Evolutionary conservation across 2,888 invertebrate genomes (phyloP).

Genomic region (Hypselothyrea guttata): DNA sequence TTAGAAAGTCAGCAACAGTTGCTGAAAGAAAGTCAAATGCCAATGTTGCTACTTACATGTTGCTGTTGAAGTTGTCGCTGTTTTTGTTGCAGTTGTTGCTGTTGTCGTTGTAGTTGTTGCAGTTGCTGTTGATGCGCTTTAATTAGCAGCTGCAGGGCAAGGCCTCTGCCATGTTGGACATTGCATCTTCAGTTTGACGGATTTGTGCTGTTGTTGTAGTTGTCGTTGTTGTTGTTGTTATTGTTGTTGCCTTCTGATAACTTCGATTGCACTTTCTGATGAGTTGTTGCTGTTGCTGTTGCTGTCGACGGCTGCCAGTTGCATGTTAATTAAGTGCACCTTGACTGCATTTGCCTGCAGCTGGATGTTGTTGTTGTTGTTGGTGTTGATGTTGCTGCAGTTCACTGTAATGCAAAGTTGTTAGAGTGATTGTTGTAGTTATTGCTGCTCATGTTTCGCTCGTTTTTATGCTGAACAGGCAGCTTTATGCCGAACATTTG

Average conservation of each 20-base stretch:
- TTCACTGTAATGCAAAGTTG: slow-evolving; percentile 47
- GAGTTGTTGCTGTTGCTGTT: slow-evolving; percentile 48
- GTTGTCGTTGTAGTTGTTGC: slow-evolving; percentile 23
- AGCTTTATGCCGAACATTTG: slow-evolving; percentile 56
- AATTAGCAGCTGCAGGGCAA: slow-evolving; percentile 72
- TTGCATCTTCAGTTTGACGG: slow-evolving; percentile 58
- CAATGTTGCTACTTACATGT: slow-evolving; percentile 57
- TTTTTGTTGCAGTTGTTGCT: slow-evolving; percentile 26
- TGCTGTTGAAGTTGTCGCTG: slow-evolving; percentile 36
- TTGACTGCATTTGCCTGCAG: slow-evolving; percentile 67
- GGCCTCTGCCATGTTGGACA: slow-evolving; percentile 32
- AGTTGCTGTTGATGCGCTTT: slow-evolving; percentile 41
- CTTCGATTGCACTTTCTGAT: slow-evolving; percentile 56
- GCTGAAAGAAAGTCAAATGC: slow-evolving; percentile 71
- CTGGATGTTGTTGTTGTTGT: slow-evolving; percentile 21
- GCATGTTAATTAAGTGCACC: slow-evolving; percentile 75
- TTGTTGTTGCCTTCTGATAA: slow-evolving; percentile 44
- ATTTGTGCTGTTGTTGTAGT: slow-evolving; percentile 47
- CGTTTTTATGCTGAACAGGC: slow-evolving; percentile 59
- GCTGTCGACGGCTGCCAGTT: slow-evolving; percentile 58
- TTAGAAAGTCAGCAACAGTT: slow-evolving; percentile 63
- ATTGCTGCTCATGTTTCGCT: slow-evolving; percentile 30
- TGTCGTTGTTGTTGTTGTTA: slow-evolving; percentile 22
- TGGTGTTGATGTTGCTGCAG: slow-evolving; percentile 21
- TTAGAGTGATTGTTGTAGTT: slow-evolving; percentile 29